Conservation (phyloP, 2,888 invertebrate species). For the Automeris io region DNA sequence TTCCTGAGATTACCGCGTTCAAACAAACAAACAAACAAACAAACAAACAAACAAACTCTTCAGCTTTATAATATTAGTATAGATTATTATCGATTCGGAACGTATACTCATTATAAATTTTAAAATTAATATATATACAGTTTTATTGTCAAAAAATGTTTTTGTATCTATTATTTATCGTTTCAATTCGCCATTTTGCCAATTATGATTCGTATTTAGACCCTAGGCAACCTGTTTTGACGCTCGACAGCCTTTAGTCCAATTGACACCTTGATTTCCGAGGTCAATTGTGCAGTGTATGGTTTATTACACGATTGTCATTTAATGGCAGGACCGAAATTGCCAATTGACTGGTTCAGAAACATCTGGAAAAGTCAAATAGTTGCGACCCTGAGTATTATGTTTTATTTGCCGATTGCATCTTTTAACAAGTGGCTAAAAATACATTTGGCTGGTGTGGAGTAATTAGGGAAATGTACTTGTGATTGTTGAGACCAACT, state of each 20-base stretch:
- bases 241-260: slow-evolving; percentile 15
- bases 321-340: neutral
- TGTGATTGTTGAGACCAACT: neutral
- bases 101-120: too few species aligned
- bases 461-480: slow-evolving; percentile 1
- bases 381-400: neutral
- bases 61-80: too few species aligned
- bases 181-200: neutral
- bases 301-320: slow-evolving; percentile 5
- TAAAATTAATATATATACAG: too few species aligned
- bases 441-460: slow-evolving; percentile 2
- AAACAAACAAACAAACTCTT: too few species aligned
- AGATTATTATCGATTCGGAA: too few species aligned
- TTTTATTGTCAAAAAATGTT: too few species aligned
- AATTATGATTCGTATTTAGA: neutral
- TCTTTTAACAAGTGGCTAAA: neutral
- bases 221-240: slow-evolving; percentile 4
- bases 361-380: neutral
- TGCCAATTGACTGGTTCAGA: slow-evolving; percentile 1
- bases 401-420: neutral
- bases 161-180: neutral
- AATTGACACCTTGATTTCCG: slow-evolving; percentile 18
- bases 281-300: slow-evolving; percentile 18
- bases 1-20: too few species aligned
- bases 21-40: too few species aligned